A percentile compares a stretch with the other conserved stretches of the same genome.
phyloP scores from a whole-genome alignment of 1,140 invertebrate genomes.

The Hylaeus volcanicus region DNA sequence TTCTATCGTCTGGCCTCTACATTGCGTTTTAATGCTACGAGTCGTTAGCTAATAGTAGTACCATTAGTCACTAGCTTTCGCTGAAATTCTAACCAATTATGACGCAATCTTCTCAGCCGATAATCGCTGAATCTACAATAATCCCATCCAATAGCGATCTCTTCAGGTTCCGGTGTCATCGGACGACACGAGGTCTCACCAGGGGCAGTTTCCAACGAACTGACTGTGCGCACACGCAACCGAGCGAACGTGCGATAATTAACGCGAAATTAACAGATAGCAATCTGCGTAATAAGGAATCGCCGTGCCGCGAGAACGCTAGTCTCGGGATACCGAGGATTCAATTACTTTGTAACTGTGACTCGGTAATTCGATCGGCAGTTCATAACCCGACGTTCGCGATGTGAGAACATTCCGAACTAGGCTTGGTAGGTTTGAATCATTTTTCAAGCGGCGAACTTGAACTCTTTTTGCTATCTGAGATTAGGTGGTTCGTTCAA shows the following conservation, averaged over 20 bases:
- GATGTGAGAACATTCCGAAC: neutral
- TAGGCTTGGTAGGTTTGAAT: too few species aligned
- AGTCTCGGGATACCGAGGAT: neutral
- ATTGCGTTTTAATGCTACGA: too few species aligned
- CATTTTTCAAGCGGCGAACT: too few species aligned
- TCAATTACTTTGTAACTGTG: constrained; percentile 4
- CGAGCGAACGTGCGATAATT: neutral
- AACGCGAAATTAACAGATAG: constrained; percentile 26
- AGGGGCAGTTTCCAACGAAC: neutral
- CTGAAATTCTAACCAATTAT: too few species aligned
- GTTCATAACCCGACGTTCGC: neutral
- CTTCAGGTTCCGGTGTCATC: constrained; percentile 11
- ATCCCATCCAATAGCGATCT: too few species aligned
- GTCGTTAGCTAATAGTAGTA: too few species aligned
- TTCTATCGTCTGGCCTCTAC: too few species aligned
- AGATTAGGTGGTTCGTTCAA: too few species aligned
- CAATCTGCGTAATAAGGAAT: constrained; percentile 13
- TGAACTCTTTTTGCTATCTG: too few species aligned
- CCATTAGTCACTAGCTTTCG: too few species aligned
- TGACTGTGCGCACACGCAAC: neutral
- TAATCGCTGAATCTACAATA: too few species aligned
- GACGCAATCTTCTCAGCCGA: too few species aligned
- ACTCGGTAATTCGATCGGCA: neutral
- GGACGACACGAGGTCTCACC: neutral
- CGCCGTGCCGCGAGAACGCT: neutral